These are phyloP conservation scores for Rhynchophorus ferrugineus DNA, from an alignment of 1,140 invertebrate genomes.

Conservation along the genomic window DNA sequence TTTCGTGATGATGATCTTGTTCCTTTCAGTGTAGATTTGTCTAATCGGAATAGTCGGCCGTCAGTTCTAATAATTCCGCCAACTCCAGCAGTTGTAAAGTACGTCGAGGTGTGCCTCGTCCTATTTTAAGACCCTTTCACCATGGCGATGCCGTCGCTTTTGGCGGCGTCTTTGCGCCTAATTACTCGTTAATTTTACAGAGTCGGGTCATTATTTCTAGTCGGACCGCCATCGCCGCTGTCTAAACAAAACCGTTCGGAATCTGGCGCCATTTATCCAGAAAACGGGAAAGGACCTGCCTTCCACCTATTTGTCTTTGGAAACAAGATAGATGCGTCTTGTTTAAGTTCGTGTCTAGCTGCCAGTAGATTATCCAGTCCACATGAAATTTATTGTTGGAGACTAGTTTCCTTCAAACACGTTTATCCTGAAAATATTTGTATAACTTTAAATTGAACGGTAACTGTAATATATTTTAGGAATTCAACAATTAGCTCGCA, in stretches of 20 bases:
- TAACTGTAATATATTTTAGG: no score
- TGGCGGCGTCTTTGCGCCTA: constrained; percentile 18
- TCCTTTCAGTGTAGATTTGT: no score
- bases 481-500: no score
- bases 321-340: constrained; percentile 7
- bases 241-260: constrained; percentile 15
- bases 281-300: constrained; percentile 3
- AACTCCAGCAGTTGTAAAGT: neutral
- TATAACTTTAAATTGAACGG: no score
- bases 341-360: no score
- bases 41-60: neutral
- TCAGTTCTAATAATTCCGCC: neutral
- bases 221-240: constrained; percentile 10
- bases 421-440: no score
- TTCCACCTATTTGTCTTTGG: constrained; percentile 7
- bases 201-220: constrained; percentile 19
- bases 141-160: neutral
- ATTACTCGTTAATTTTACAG: constrained; percentile 19
- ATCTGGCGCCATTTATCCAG: constrained; percentile 11
- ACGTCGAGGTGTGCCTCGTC: neutral
- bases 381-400: no score
- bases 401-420: no score
- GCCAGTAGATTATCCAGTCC: no score
- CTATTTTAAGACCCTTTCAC: neutral
- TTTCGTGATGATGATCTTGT: no score